A percentile compares a stretch with the other conserved stretches of the same genome.
phyloP scores from a whole-genome alignment of 2,888 invertebrate genomes.

The Sesia apiformis region DNA sequence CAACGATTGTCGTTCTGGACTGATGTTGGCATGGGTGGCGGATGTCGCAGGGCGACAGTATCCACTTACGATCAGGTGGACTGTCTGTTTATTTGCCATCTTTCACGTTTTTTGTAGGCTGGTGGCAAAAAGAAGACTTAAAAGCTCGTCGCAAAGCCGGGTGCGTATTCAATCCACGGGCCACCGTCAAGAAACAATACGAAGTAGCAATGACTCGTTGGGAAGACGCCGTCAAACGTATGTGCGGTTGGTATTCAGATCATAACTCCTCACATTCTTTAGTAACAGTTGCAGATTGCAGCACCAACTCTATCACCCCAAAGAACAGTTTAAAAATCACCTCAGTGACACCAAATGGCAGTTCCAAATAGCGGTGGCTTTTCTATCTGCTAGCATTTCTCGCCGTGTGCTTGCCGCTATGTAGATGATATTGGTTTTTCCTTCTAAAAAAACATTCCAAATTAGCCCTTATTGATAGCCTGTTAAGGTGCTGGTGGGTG shows the following conservation, averaged over 20 bases:
- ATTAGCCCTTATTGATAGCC: background rate
- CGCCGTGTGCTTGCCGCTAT: slow-evolving; percentile 32
- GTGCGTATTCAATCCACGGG: slow-evolving; percentile 74
- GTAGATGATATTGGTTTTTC: slow-evolving; percentile 42
- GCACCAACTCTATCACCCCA: slow-evolving; percentile 21
- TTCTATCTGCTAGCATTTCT: slow-evolving; percentile 29
- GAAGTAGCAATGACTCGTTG: slow-evolving; percentile 57
- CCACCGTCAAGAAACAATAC: slow-evolving; percentile 41
- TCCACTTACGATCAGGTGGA: background rate
- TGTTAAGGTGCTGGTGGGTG: too few species aligned
- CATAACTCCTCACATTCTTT: slow-evolving; percentile 16
- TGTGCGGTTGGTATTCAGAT: slow-evolving; percentile 71
- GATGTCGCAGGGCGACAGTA: too few species aligned
- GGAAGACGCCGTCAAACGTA: slow-evolving; percentile 74
- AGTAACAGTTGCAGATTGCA: slow-evolving; percentile 26
- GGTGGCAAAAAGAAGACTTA: slow-evolving; percentile 81
- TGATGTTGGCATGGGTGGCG: too few species aligned
- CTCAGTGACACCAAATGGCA: slow-evolving; percentile 4
- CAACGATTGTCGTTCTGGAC: too few species aligned
- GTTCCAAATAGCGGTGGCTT: slow-evolving; percentile 58
- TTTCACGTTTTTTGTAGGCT: slow-evolving; percentile 66
- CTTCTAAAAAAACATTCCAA: slow-evolving; percentile 2
- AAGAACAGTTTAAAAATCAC: slow-evolving; percentile 35
- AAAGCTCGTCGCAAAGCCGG: slow-evolving; percentile 74
- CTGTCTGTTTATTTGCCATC: background rate